These are phyloP conservation scores for Oryzias curvinotus DNA, from an alignment of 2,113 vertebrate genomes.

Conservation along the genomic window DNA sequence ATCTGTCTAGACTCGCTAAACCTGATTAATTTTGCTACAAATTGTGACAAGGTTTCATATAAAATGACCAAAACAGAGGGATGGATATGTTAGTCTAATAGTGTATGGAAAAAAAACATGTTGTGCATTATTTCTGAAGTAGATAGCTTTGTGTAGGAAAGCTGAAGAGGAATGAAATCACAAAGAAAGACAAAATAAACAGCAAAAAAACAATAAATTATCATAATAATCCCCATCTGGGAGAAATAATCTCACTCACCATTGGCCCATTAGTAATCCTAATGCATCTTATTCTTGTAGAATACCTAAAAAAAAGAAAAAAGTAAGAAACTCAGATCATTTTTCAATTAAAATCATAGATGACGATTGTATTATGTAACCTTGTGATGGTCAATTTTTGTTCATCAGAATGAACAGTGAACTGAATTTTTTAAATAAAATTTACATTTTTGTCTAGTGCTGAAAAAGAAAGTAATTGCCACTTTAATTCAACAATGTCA, in stretches of 20 bases:
- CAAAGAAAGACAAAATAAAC: background rate
- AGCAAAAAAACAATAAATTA: slow-evolving; percentile 1
- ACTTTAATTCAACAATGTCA: no score
- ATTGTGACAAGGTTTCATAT: slow-evolving; percentile 14
- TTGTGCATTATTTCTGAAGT: background rate
- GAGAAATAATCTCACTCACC: slow-evolving; percentile 66
- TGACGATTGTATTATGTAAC: no score
- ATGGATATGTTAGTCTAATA: no score
- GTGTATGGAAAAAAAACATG: no score
- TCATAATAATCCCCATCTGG: slow-evolving; percentile 9
- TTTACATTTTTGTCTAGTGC: no score
- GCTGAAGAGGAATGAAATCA: background rate
- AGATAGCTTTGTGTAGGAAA: background rate
- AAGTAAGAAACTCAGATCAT: background rate
- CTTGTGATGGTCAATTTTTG: no score
- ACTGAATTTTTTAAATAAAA: no score
- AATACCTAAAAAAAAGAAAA: slow-evolving; percentile 46
- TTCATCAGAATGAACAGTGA: no score
- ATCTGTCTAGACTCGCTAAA: slow-evolving; percentile 6
- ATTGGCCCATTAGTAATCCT: slow-evolving; percentile 57
- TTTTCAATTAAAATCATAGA: no score
- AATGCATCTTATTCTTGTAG: slow-evolving; percentile 39
- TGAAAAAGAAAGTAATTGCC: no score
- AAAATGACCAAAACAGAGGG: background rate
- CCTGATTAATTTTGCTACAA: slow-evolving; percentile 8